Base-by-base conservation (phyloP, 2,113 vertebrate species). In the Zapornia atra region DNA sequence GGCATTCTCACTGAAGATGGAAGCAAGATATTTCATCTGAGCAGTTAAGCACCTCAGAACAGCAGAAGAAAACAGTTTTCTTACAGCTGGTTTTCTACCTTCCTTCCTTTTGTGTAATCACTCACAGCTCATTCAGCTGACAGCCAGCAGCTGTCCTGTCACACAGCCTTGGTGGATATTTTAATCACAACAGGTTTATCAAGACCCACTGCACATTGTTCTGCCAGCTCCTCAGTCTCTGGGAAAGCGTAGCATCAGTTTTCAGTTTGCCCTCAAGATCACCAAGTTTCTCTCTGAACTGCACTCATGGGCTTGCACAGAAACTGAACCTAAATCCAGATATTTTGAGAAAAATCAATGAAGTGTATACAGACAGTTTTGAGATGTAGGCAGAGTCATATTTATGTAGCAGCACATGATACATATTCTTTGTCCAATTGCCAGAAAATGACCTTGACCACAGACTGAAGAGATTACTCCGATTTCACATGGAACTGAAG, bases 101-200 rank as follows among this genome's bases (percentile, higher is more conserved):
- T 71, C 50, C 48, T 36, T 33, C 21, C 34, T 21, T 78, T 60
- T 46, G 77, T n/a, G 53, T 75, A 93, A 95, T 94, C 88, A 79
- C 70, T 94, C 72, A 90, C 79, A 95, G 65, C 79, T 90, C 94
- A 95, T 94, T 95, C 93, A 95, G 80, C 15, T 17, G 11, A 93
- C 65, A 95, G 69, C 34, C 8, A 5, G 82, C 95, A 97, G 96
- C 94, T 95, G 96, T 93, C 81, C 50, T 72, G 61, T 48, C 82
- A 79, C 66, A 92, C 25, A 51, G 50, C 22, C 46, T 20, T 50
- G 36, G 17, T 51, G 36, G 28, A 8, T 70, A 75, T 51, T 92
- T 94, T 90, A 65, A 86, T 84, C 80, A 91, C 72, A 84, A 9
- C 2, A 81, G 31, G 26, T 71, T 95, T 5, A 65, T 40, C 64